phyloP scores from a whole-genome alignment of 23 tunicate species.

The Diplosoma virens region DNA sequence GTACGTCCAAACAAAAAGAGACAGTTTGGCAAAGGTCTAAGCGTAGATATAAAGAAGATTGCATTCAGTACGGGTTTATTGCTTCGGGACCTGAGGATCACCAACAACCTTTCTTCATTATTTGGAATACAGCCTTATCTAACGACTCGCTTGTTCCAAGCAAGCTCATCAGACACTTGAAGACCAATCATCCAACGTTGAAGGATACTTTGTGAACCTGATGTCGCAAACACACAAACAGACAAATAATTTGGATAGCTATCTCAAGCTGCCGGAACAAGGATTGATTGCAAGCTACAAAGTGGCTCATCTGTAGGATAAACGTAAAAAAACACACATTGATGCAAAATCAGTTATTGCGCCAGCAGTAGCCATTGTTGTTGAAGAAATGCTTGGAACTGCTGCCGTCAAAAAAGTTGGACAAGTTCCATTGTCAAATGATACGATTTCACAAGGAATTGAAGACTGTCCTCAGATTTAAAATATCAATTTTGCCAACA shows the following conservation, averaged over 20 bases:
- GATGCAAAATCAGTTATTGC: conserved; percentile 55
- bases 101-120: conserved; percentile 55
- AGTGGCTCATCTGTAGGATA: conserved; percentile 46
- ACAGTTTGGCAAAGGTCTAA: conserved; percentile 25
- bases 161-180: conserved; percentile 46
- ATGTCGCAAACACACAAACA: conserved; percentile 33
- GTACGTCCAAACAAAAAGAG: conserved; percentile 34
- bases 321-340: conserved; percentile 57
- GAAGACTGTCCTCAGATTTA: conserved; percentile 61
- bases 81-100: conserved; percentile 43
- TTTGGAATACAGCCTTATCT: conserved; percentile 53
- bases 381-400: conserved; percentile 46
- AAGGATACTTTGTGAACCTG: conserved; percentile 34
- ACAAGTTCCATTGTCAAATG: conserved; percentile 34
- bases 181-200: conserved; percentile 53
- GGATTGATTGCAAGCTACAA: conserved; percentile 54
- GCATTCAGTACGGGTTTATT: conserved; percentile 35
- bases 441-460: conserved; percentile 29
- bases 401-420: conserved; percentile 44
- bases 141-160: conserved; percentile 61
- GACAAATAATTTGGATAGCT: conserved; percentile 16
- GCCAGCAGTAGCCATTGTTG: conserved; percentile 56
- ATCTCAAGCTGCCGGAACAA: conserved; percentile 51
- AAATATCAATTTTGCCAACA: conserved; percentile 45
- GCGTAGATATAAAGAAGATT: conserved; percentile 44